Evolutionary conservation across 2,797 vertebrate species (phyloP).

Genomic region (Enteromius argenteus): DNA sequence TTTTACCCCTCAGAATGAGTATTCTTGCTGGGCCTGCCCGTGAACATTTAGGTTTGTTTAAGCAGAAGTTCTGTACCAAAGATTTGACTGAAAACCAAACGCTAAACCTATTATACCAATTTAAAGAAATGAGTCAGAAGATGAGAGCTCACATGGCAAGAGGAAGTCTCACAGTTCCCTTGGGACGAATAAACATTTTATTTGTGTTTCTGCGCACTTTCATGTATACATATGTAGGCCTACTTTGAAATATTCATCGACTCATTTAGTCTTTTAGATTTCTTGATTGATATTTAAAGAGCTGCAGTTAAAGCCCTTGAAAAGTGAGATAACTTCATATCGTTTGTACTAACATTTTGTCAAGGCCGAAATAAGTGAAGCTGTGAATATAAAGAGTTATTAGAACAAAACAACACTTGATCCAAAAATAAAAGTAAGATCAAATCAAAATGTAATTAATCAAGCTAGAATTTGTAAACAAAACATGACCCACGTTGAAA

Average conservation of each 20-base stretch:
- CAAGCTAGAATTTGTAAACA: conserved; percentile 55
- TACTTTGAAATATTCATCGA: background rate
- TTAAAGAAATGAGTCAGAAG: background rate
- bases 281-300: conserved; percentile 35
- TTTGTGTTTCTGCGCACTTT: conserved; percentile 11
- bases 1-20: background rate
- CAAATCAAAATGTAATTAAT: conserved; percentile 55
- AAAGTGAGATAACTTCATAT: conserved; percentile 25
- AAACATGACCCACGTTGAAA: conserved; percentile 28
- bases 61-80: background rate
- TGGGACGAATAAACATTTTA: background rate
- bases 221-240: conserved; percentile 8
- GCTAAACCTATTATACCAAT: background rate
- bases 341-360: conserved; percentile 16
- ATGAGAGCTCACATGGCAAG: background rate
- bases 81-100: conserved; percentile 17
- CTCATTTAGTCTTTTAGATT: conserved; percentile 37
- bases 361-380: conserved; percentile 23
- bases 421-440: conserved; percentile 55
- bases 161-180: background rate
- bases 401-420: conserved; percentile 37
- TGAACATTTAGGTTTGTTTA: conserved; percentile 3
- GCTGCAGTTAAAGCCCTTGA: conserved; percentile 33
- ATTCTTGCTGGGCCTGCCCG: background rate
- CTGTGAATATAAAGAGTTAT: conserved; percentile 9